Evolutionary conservation across 2,797 vertebrate genomes (phyloP).

Genomic region (Coreius guichenoti): DNA sequence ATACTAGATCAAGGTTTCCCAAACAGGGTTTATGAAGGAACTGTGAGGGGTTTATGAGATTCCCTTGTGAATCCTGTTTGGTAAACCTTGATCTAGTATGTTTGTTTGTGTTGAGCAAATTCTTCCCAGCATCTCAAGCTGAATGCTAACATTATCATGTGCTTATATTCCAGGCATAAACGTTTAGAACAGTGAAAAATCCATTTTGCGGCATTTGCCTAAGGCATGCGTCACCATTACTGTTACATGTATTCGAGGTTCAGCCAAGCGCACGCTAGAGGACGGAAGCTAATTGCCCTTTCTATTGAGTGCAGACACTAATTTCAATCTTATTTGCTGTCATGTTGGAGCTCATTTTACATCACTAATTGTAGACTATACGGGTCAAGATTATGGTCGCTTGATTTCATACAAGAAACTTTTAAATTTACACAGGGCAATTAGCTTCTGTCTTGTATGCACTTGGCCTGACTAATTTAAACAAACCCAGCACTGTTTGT

Average conservation of each 20-base stretch:
- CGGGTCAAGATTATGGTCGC: not conserved
- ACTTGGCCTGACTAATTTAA: not conserved
- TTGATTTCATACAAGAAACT: not conserved
- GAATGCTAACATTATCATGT: not conserved
- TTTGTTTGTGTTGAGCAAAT: not conserved
- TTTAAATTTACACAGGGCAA: not conserved
- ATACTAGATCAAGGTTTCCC: not conserved
- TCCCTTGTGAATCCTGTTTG: not conserved
- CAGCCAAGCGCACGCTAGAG: not conserved
- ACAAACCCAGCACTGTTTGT: not conserved
- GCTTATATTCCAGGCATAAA: constrained; percentile 13
- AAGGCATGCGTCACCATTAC: not conserved
- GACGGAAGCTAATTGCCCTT: not conserved
- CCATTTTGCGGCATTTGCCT: not conserved
- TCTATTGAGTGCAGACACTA: constrained; percentile 1
- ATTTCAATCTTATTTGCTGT: constrained; percentile 21
- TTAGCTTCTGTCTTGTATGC: not conserved
- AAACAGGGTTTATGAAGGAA: not conserved
- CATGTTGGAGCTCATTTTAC: constrained; percentile 25
- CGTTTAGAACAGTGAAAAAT: not conserved
- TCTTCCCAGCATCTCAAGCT: not conserved
- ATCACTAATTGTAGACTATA: constrained; percentile 14
- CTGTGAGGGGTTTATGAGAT: not conserved
- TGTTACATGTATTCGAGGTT: not conserved
- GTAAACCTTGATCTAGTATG: not conserved